Conservation (phyloP, 1,140 invertebrate species). For the Atopsyche davidsoni region DNA sequence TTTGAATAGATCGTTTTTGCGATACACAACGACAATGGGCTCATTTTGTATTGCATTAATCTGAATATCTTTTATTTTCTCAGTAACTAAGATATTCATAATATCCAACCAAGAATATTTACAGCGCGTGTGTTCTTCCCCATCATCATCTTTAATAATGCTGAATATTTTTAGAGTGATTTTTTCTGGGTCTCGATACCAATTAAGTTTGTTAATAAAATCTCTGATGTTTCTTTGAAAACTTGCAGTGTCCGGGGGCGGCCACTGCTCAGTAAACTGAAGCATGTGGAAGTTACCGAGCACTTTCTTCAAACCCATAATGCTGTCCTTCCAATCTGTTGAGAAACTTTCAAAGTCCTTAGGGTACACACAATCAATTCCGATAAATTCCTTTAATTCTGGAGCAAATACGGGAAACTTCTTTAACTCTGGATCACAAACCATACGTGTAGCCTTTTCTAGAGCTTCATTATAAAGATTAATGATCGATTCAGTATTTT, state of each 20-base stretch:
- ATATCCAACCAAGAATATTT: slow-evolving; percentile 40
- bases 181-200: slow-evolving; percentile 41
- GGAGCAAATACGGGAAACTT: slow-evolving; percentile 43
- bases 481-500: slow-evolving; percentile 53
- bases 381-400: slow-evolving; percentile 41
- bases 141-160: slow-evolving; percentile 36
- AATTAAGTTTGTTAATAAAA: slow-evolving; percentile 43
- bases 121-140: slow-evolving; percentile 33
- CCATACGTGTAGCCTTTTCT: slow-evolving; percentile 52
- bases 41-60: slow-evolving; percentile 33
- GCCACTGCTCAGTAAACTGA: slow-evolving; percentile 31
- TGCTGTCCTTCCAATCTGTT: slow-evolving; percentile 39
- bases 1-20: slow-evolving; percentile 35
- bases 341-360: slow-evolving; percentile 45
- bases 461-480: slow-evolving; percentile 61
- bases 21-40: slow-evolving; percentile 36
- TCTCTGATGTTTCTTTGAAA: slow-evolving; percentile 39
- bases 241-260: slow-evolving; percentile 31
- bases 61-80: slow-evolving; percentile 42
- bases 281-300: slow-evolving; percentile 41
- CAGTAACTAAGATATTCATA: slow-evolving; percentile 44
- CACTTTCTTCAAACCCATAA: slow-evolving; percentile 34
- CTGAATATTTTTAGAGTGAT: slow-evolving; percentile 42
- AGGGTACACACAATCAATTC: slow-evolving; percentile 38
- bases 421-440: slow-evolving; percentile 49